These are phyloP conservation scores for Phenganax marumi DNA, from an alignment of 92 coral and sea anemone genomes.

Conservation along the genomic window DNA sequence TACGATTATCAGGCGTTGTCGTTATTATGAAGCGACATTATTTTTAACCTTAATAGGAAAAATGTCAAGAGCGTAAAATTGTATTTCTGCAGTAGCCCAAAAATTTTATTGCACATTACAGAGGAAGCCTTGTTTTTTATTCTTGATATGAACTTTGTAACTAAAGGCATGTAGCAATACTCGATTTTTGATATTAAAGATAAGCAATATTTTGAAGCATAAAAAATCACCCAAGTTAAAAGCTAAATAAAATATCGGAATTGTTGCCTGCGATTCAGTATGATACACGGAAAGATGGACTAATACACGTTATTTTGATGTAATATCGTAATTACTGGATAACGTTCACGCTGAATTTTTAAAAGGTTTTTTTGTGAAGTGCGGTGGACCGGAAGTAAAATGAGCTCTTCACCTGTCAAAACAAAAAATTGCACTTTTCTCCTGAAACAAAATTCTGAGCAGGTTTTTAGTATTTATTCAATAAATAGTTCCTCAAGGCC, in stretches of 20 bases:
- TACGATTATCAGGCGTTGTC: neutral
- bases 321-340: neutral
- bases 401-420: neutral
- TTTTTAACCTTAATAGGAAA: neutral
- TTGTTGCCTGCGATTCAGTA: neutral
- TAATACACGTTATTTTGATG: neutral
- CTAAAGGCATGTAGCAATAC: slow-evolving; percentile 9
- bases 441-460: neutral
- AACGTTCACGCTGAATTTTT: neutral
- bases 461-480: neutral
- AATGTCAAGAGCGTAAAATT: neutral
- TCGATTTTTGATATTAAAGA: neutral
- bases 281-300: neutral
- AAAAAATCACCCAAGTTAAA: neutral
- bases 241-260: neutral
- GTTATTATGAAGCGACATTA: neutral
- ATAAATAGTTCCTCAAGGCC: neutral
- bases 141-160: neutral
- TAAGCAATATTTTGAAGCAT: neutral
- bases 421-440: neutral
- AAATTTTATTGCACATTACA: neutral
- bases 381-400: neutral
- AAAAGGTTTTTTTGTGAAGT: neutral
- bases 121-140: slow-evolving; percentile 3
- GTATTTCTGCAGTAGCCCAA: neutral